Evolutionary conservation across 2,888 invertebrate species (phyloP).

Genomic region (Rhabditoides inermis): DNA sequence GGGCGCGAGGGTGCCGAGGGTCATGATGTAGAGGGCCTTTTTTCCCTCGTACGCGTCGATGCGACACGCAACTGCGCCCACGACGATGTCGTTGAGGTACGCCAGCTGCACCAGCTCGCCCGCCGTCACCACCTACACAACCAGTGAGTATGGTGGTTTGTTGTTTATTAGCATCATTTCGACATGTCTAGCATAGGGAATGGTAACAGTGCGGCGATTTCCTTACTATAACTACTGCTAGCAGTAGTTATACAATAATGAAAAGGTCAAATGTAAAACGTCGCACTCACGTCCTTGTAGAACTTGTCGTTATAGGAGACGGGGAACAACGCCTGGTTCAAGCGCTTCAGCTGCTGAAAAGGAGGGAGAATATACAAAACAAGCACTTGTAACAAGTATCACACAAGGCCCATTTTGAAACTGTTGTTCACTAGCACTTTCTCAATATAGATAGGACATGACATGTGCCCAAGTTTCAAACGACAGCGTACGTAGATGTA

Average conservation of each 20-base stretch:
- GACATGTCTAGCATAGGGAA: too few species aligned
- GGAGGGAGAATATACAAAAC: too few species aligned
- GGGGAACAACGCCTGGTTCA: slow-evolving; percentile 95
- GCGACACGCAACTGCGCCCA: slow-evolving; percentile 96
- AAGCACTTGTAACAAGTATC: too few species aligned
- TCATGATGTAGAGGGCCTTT: slow-evolving; percentile 89
- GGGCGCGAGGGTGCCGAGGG: slow-evolving; percentile 90
- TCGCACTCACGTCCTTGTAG: slow-evolving; percentile 77
- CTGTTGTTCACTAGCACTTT: too few species aligned
- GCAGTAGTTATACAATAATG: too few species aligned
- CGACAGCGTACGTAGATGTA: neutral
- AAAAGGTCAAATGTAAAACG: neutral
- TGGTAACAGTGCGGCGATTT: too few species aligned
- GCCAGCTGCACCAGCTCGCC: slow-evolving; percentile 59
- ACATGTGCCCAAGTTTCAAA: too few species aligned
- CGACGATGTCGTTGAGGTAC: slow-evolving; percentile 98
- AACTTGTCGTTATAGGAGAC: slow-evolving; percentile 98
- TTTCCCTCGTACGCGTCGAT: slow-evolving; percentile 28
- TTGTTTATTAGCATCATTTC: too few species aligned
- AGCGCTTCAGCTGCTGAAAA: slow-evolving; percentile 72
- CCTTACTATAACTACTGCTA: too few species aligned
- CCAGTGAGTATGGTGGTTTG: too few species aligned
- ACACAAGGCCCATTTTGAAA: too few species aligned
- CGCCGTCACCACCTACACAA: slow-evolving; percentile 22
- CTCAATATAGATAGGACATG: too few species aligned